phyloP scores from a whole-genome alignment of 2,797 vertebrate genomes.

The Chelmon rostratus region DNA sequence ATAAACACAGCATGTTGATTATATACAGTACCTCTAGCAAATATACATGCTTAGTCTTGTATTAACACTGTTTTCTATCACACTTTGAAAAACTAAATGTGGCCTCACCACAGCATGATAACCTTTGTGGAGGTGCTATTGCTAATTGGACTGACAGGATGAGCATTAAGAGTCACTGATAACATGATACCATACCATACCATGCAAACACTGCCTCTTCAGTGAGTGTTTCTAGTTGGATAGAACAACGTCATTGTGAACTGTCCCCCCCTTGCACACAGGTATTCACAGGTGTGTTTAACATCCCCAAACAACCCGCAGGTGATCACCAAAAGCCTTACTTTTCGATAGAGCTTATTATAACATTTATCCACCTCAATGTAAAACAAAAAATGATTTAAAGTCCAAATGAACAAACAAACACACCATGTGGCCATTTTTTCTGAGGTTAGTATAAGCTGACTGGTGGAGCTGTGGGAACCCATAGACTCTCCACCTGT shows the following conservation, averaged over 20 bases:
- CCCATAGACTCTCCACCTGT: constrained; percentile 52
- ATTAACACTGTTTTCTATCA: not conserved
- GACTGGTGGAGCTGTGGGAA: constrained; percentile 53
- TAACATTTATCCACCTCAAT: not conserved
- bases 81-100: not conserved
- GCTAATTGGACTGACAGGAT: not conserved
- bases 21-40: not conserved
- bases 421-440: not conserved
- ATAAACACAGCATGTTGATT: not conserved
- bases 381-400: not conserved
- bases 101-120: too few relatives aligned
- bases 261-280: not conserved
- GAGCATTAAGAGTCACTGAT: not conserved
- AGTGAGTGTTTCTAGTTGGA: not conserved
- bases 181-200: too few relatives aligned
- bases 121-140: not conserved
- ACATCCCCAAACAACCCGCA: not conserved
- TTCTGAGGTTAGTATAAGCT: constrained; percentile 31
- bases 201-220: not conserved
- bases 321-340: not conserved
- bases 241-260: not conserved
- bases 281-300: not conserved
- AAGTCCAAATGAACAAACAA: not conserved
- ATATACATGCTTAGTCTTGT: not conserved
- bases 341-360: not conserved